These are phyloP conservation scores for Sorex fumeus DNA, from an alignment of 2,113 vertebrate species.

Conservation along the genomic window DNA sequence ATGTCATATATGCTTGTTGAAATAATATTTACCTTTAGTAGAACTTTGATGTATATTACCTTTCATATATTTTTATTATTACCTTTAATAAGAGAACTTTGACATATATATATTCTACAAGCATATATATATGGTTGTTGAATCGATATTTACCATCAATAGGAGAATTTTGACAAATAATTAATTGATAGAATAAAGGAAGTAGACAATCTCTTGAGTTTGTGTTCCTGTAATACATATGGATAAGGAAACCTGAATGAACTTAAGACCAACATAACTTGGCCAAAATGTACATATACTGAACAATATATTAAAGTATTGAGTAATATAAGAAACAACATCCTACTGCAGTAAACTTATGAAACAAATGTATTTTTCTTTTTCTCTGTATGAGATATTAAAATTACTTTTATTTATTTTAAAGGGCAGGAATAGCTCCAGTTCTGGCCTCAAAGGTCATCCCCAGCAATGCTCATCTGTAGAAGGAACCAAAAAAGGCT, in stretches of 20 bases:
- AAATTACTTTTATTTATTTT: neutral
- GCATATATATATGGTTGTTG: neutral
- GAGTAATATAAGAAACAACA: too few species aligned
- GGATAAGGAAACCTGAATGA: neutral
- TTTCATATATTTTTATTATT: too few species aligned
- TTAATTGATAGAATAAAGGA: neutral
- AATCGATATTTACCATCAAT: conserved; percentile 52
- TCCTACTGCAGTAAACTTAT: neutral
- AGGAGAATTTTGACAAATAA: neutral
- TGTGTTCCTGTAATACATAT: neutral
- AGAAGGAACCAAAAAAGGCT: too few species aligned
- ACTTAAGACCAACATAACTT: neutral
- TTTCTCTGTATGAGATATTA: neutral
- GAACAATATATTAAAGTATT: too few species aligned
- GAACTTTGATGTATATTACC: too few species aligned
- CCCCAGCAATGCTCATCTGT: neutral
- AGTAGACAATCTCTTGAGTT: neutral
- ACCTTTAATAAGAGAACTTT: too few species aligned
- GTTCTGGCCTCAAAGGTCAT: too few species aligned
- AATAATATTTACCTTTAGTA: too few species aligned
- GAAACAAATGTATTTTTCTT: neutral
- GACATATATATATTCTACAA: too few species aligned
- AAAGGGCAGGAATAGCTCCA: too few species aligned
- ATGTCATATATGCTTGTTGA: too few species aligned
- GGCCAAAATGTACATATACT: neutral